Base-by-base conservation (phyloP, 1,140 invertebrate species). In the Pogonomyrmex barbatus region DNA sequence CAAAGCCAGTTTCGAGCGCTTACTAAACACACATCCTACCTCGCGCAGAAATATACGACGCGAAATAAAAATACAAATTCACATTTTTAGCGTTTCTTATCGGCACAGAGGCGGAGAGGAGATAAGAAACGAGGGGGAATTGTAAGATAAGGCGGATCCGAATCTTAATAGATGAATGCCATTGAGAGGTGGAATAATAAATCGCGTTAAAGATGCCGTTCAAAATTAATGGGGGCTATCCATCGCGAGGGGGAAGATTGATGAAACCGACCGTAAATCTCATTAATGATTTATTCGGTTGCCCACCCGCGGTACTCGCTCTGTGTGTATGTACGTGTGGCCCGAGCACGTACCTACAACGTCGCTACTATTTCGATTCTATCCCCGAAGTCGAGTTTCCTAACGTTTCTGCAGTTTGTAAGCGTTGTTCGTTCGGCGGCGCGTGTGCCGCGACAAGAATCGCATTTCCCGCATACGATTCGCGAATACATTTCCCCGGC, bases 291-390 rank as follows among this genome's bases (percentile, higher is more conserved):
- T 60, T 73, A 60, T 75, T 83, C 67, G 79, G 39, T 36, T 6
- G 47, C 33, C 12, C 60, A 9, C 52, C 17, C 30, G 39, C 52
- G n/a, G 52, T 42, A 42, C 10, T 60, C 24, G 14, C 78, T 67
- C 33, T 45, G 45, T n/a, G 10, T 60, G n/a, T 52, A 12, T 52
- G 17, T 30, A 8, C 24, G 5, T 24, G 17, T 10, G 52, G 12
- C 47, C 24, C 12, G 36, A 42, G 63, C 78, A 70, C 78, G 62
- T 67, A 45, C 17, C n/a, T n/a, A n/a, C n/a, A 24, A 24, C 24
- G 78, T 52, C 63, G 63, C 78, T 70, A 45, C 78, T 70, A 70
- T 56, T 70, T 42, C 77, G 77, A 81, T 56, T 81, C 60, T n/a
- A 54, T 81, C 52, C 24, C 33, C 10, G 3, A 54, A 81, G 62